A percentile compares a stretch with the other conserved stretches of the same genome.
Conservation (phyloP, 37 sponge, comb jelly and placozoan genomes). For the Chondrilla cf. caribensis region DNA sequence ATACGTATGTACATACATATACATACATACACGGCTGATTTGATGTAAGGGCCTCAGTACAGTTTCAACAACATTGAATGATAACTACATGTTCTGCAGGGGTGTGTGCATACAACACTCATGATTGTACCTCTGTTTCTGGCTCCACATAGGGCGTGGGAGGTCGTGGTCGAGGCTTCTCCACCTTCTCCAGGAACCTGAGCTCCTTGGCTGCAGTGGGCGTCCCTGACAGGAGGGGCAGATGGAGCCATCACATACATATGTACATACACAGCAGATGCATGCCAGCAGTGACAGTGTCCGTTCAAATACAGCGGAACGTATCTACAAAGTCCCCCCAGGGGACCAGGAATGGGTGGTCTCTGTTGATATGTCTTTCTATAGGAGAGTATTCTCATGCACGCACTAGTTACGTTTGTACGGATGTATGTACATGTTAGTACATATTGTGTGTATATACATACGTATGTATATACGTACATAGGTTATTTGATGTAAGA, state of each 20-base stretch:
- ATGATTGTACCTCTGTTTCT: neutral
- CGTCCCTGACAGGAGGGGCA: neutral
- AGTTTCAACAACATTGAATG: no score
- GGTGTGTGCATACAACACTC: neutral
- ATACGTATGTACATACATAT: neutral
- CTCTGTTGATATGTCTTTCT: neutral
- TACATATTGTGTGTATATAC: neutral
- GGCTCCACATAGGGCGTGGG: conserved; percentile 85
- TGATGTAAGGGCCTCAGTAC: no score
- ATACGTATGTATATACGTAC: conserved; percentile 13
- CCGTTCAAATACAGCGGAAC: no score
- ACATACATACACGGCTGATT: no score
- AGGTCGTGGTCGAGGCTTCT: conserved; percentile 88
- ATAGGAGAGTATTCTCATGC: neutral
- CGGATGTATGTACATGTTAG: neutral
- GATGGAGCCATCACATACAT: neutral
- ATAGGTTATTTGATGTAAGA: neutral
- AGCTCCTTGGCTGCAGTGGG: conserved; percentile 56
- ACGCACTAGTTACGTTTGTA: neutral
- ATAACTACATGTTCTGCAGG: neutral
- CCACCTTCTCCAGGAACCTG: conserved; percentile 81
- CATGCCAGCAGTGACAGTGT: conserved; percentile 21
- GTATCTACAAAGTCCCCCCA: no score
- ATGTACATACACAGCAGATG: neutral
- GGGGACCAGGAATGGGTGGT: no score